These are phyloP conservation scores for Brassicogethes aeneus DNA, from an alignment of 2,888 invertebrate species.

Conservation along the genomic window DNA sequence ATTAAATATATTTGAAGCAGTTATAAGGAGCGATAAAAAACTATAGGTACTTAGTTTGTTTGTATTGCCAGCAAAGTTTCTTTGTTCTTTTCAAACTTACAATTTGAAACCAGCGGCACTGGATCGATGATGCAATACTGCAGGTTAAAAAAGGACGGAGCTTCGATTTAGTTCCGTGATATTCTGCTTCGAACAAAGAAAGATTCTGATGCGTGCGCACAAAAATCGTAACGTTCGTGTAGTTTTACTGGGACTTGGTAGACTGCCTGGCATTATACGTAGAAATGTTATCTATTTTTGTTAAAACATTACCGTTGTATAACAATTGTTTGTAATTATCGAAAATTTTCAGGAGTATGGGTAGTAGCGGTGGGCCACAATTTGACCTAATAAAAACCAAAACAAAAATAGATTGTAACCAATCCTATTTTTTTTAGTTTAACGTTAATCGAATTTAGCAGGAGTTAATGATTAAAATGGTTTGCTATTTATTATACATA, in stretches of 20 bases:
- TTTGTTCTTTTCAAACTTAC: conserved; percentile 24
- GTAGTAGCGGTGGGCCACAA: too few relatives aligned
- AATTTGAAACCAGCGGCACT: conserved; percentile 27
- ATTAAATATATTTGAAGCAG: too few relatives aligned
- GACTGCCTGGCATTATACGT: conserved; percentile 12
- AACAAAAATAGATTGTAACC: too few relatives aligned
- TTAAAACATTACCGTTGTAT: too few relatives aligned
- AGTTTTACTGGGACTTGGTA: conserved; percentile 7
- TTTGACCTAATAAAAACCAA: too few relatives aligned
- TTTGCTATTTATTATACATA: too few relatives aligned
- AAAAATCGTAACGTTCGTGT: background rate
- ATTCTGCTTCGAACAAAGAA: conserved; percentile 12
- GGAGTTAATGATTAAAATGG: too few relatives aligned
- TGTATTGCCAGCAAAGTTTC: conserved; percentile 9
- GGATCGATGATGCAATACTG: conserved; percentile 35
- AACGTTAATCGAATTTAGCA: too few relatives aligned
- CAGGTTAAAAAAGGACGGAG: conserved; percentile 22
- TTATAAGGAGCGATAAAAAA: too few relatives aligned
- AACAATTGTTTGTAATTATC: too few relatives aligned
- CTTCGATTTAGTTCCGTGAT: background rate
- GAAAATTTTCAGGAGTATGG: too few relatives aligned
- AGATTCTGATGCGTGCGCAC: conserved; percentile 9
- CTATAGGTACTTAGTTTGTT: conserved; percentile 5
- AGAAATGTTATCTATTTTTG: background rate
- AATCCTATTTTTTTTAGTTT: too few relatives aligned